Conservation (phyloP, 2,113 vertebrate species). For the Speoplatyrhinus poulsoni region DNA sequence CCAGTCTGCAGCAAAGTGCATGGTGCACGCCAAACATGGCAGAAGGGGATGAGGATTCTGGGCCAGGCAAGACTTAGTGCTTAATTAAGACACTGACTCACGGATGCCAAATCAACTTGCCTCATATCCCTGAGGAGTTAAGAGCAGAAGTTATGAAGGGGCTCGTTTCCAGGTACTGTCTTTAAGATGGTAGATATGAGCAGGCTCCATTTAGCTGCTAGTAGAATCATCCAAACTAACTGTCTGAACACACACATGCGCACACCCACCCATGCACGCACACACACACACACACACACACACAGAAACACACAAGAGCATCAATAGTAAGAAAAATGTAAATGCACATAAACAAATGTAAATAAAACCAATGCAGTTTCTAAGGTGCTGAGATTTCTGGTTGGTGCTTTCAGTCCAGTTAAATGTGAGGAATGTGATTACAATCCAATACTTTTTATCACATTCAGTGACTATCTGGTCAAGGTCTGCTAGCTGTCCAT, state of each 20-base stretch:
- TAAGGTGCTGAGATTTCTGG: too few species aligned
- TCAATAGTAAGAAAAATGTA: conserved; percentile 1
- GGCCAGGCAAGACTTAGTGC: conserved; percentile 79
- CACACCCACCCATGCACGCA: too few species aligned
- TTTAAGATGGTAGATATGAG: not conserved
- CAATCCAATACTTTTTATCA: too few species aligned
- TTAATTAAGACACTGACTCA: conserved; percentile 76
- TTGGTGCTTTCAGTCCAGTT: too few species aligned
- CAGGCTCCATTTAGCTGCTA: not conserved
- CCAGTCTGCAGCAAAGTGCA: conserved; percentile 56
- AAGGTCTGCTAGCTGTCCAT: too few species aligned
- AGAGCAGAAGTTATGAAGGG: conserved; percentile 63
- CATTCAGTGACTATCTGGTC: too few species aligned
- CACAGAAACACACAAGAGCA: not conserved
- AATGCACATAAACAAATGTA: conserved; percentile 12
- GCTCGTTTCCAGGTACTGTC: conserved; percentile 39
- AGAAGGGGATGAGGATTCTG: conserved; percentile 75
- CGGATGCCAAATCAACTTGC: conserved; percentile 72
- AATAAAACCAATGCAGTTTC: too few species aligned
- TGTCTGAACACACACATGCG: too few species aligned
- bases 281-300: too few species aligned
- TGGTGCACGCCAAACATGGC: conserved; percentile 69
- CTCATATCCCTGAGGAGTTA: conserved; percentile 67
- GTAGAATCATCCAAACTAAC: too few species aligned
- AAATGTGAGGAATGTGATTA: too few species aligned